Base-by-base conservation (phyloP, 2,888 invertebrate species). In the Dione juno region DNA sequence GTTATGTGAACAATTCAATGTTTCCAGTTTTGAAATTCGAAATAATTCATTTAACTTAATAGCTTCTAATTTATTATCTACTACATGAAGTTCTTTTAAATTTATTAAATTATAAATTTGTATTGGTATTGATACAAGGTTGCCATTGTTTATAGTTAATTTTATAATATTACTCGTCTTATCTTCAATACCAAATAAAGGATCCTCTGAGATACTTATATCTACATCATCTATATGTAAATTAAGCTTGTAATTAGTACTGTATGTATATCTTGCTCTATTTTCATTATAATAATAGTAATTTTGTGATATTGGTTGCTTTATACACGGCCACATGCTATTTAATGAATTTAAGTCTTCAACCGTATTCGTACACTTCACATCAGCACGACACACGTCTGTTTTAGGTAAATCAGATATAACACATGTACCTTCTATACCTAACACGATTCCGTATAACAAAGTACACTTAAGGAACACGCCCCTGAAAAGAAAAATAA, bases 1-100 rank as follows among this genome's bases (percentile, higher is more conserved):
- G 61, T 74, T 74, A 43, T 69, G 67, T 11, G 74, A 74, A 16
- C 64, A 41, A 50, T 74, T 74, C 3, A 74, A 19, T 16, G 9
- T 59, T n/a, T 54, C 37, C 9, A 74, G 37, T 43, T 50, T 40
- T 59, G 14, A 14, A 43, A 67, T 41, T 21, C 9, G 11, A 10
- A 59, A 54, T 21, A 71, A 10, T 21, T 69, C 19, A 8, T 6
- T 43, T 40, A 73, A 64, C 48, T 69, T 59, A 13, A 71, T 59
- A 21, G 5, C 21, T 67, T 73, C 71, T 35, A 73, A 1, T 28
- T 63, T 53, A 40, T 71, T 73, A 10, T 67, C 13, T 10, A 66
- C 57, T 19, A 73, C 40, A 21, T 54, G 37, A 41, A 73, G 45
- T 28, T 67, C 52, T 8, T 11, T 67, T n/a, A 73, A 48, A 37